Conservation (phyloP, 2,797 vertebrate species). For the Babyrousa celebensis region DNA sequence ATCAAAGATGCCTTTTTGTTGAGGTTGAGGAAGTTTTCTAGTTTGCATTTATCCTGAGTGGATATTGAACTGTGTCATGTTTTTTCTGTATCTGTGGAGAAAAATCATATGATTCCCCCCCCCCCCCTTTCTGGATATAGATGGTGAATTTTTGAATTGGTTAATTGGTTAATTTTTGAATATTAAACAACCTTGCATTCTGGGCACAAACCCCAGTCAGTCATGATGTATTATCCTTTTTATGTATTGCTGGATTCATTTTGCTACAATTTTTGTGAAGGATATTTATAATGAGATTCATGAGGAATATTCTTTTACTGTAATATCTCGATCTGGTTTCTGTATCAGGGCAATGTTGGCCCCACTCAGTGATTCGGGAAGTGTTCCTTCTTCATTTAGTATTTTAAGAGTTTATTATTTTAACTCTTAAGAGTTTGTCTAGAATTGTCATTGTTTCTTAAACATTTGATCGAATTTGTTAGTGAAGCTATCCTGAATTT, state of each 20-base stretch:
- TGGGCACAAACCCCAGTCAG: background rate
- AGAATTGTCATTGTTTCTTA: background rate
- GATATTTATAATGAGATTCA: background rate
- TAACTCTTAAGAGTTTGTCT: background rate
- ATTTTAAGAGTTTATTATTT: background rate
- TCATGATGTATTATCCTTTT: background rate
- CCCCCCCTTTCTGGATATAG: background rate
- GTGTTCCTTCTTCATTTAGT: background rate
- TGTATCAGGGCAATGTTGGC: background rate
- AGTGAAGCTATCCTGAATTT: background rate
- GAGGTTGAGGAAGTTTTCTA: background rate
- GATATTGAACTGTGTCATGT: background rate
- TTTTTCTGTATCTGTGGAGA: background rate
- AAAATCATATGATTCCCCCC: background rate
- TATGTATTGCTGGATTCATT: background rate
- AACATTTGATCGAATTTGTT: background rate
- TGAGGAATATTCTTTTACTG: background rate
- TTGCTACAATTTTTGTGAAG: background rate
- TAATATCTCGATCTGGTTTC: background rate
- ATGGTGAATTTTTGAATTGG: background rate
- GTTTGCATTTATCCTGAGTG: background rate
- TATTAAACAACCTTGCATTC: background rate
- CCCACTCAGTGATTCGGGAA: background rate
- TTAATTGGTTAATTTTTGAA: background rate
- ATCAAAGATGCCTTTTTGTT: background rate